A percentile compares a stretch with the other conserved stretches of the same genome.
phyloP scores from a whole-genome alignment of 2,797 vertebrate species.

The Bradypodion pumilum region DNA sequence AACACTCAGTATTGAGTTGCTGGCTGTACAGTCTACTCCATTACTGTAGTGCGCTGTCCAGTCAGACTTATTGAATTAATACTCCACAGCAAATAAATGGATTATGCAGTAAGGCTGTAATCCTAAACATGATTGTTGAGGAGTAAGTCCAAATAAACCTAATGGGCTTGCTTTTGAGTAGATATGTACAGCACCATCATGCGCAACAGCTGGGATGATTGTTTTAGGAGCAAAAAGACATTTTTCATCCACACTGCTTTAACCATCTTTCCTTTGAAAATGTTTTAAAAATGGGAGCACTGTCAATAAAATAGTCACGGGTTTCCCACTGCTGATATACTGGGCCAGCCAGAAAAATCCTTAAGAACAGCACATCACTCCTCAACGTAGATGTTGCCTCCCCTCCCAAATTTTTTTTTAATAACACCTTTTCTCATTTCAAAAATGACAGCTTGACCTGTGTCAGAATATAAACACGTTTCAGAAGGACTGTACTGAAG shows the following conservation, averaged over 20 bases:
- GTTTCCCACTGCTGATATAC: background rate
- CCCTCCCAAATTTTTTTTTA: background rate
- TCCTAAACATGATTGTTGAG: background rate
- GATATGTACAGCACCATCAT: too few relatives aligned
- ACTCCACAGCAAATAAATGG: background rate
- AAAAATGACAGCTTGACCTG: background rate
- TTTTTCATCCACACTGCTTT: conserved; percentile 51
- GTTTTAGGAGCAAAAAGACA: conserved; percentile 49
- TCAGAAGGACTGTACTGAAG: background rate
- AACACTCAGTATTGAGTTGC: too few relatives aligned
- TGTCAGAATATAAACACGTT: background rate
- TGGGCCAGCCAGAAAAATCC: background rate
- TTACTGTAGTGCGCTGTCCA: too few relatives aligned
- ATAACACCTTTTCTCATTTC: background rate
- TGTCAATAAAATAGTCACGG: background rate
- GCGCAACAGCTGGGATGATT: background rate
- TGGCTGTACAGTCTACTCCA: too few relatives aligned
- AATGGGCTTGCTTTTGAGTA: background rate
- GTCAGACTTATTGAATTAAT: too few relatives aligned
- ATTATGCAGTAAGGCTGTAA: background rate
- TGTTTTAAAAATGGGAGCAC: background rate
- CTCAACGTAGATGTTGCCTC: background rate
- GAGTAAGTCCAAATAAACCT: background rate
- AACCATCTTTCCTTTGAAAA: conserved; percentile 32
- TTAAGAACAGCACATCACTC: background rate